Evolutionary conservation across 2,113 vertebrate genomes (phyloP), one percentile per base, ranked within the genome.

Genomic region (Himantopus leucocephalus): DNA sequence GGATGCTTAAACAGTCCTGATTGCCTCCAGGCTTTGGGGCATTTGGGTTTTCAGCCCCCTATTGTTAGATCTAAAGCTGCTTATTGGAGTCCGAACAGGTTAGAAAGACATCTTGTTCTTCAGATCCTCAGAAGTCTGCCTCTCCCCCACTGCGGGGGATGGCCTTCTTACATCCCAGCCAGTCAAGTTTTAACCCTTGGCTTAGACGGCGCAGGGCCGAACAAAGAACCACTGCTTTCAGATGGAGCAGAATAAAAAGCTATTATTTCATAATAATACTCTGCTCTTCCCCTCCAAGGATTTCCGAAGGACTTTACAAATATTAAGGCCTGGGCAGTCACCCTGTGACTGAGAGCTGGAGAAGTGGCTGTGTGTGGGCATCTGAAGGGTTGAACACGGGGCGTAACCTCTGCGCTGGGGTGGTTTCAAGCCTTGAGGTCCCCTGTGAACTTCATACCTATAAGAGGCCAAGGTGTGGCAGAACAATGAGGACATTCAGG

Each of bases 1-100:
- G 56, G 93, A 43, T 94, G 58, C 93, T 97, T 96, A 83, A 94
- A 95, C 93, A 93, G 90, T 66, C 59, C 77, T 90, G 90, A 96
- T 97, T 95, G 95, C 95, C 93, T 97, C 63, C 90, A 90, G 93
- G 90, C 91, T 96, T 93, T 90, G 90, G 94, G 92, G 67, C 83
- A 93, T 87, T 97, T 94, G 92, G 60, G 85, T 92, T 97, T 97
- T 96, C 77, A 93, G 74, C 63, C 90, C 93, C 90, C 94, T 95
- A 97, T 96, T 96, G 94, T 97, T 97, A 77, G 47, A 90, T 76
- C 66, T 75, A 96, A 97, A 97, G 94, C 95, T 94, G 90, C 88
- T 97, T 97, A 93, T 45, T 94, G 86, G 88, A 94, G 90, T 95
- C 85, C 21, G 1, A 91, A 90, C 80, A 59, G 79, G 89, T 91